phyloP scores from a whole-genome alignment of 1,140 invertebrate species.

The Bombus pascuorum region DNA sequence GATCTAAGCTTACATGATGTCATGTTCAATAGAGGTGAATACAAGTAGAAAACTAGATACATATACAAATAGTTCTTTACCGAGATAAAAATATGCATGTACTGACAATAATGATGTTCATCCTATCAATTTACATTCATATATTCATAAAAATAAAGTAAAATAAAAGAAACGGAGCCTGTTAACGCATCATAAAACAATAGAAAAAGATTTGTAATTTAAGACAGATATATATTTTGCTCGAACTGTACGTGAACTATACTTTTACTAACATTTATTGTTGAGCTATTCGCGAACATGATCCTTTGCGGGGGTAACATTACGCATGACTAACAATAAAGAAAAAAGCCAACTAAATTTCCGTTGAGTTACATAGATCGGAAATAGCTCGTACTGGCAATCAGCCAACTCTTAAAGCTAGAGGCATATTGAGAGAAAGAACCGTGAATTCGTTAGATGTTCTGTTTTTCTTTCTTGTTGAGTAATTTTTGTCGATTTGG shows the following conservation, averaged over 20 bases:
- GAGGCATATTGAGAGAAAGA: not conserved
- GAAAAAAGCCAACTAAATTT: conserved; percentile 1
- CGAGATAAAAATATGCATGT: not conserved
- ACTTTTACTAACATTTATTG: conserved; percentile 67
- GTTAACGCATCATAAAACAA: not conserved
- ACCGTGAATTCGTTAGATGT: not conserved
- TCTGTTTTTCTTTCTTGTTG: not conserved
- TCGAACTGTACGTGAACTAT: conserved; percentile 62
- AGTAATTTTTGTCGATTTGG: not conserved
- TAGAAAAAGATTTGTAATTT: not conserved
- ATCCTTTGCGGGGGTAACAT: not conserved
- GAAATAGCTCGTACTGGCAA: conserved; percentile 60
- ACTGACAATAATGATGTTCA: not conserved
- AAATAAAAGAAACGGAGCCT: not conserved
- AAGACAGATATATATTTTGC: not conserved
- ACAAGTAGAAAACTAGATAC: not conserved
- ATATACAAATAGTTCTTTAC: not conserved
- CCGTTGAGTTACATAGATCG: not conserved
- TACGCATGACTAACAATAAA: not conserved
- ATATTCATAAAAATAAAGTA: not conserved
- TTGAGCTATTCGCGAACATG: conserved; percentile 38
- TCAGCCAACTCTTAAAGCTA: conserved; percentile 17
- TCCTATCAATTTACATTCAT: not conserved
- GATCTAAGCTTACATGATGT: not conserved
- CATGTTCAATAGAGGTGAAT: not conserved